A percentile compares a stretch with the other conserved stretches of the same genome.
Evolutionary conservation across 1,140 invertebrate genomes (phyloP).

Genomic region (Lepidurus apus): DNA sequence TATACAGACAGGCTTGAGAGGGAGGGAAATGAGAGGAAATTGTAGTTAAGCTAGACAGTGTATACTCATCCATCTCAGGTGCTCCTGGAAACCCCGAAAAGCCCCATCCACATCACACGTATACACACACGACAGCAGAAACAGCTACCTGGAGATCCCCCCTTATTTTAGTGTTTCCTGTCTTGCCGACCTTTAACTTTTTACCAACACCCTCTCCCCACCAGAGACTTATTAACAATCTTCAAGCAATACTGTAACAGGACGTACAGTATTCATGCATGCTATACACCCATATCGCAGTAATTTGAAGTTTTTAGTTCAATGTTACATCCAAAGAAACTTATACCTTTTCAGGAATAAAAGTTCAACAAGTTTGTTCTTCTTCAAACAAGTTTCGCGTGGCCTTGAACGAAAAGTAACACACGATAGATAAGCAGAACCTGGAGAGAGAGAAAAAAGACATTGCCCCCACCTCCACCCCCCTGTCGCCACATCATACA

Average conservation of each 20-base stretch:
- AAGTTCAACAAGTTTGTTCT: no score
- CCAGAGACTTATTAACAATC: conserved; percentile 6
- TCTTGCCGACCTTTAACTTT: not conserved
- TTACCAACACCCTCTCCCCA: not conserved
- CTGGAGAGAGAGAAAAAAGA: no score
- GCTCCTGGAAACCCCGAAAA: not conserved
- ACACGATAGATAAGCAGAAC: no score
- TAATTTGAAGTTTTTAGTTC: no score
- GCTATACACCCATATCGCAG: no score
- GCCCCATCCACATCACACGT: not conserved
- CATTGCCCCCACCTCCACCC: no score
- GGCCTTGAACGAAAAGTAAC: not conserved
- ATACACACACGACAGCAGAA: not conserved
- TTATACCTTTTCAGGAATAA: no score
- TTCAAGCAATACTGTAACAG: not conserved
- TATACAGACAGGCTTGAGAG: not conserved
- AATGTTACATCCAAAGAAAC: no score
- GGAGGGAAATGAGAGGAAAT: not conserved
- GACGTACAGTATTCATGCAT: not conserved
- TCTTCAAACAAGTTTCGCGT: not conserved
- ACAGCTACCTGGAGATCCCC: not conserved
- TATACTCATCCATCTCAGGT: conserved; percentile 14
- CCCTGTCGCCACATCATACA: no score
- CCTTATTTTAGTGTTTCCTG: conserved; percentile 8
- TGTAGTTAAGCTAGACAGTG: not conserved